Conservation (phyloP, 2,888 invertebrate species). For the Linnaemya vulpina region DNA sequence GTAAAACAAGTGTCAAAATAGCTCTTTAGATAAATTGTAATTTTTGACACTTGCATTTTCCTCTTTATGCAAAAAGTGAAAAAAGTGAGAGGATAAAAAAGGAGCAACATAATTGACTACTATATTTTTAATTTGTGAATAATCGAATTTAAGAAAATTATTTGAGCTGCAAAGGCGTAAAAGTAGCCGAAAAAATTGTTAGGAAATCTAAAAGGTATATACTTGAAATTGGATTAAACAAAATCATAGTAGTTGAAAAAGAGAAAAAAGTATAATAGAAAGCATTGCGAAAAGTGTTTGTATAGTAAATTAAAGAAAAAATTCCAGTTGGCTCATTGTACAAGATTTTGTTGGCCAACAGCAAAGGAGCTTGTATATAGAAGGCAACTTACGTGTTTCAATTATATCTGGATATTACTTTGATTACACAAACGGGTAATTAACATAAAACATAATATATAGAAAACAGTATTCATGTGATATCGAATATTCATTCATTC, state of each 20-base stretch:
- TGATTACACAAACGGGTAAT: slow-evolving; percentile 23
- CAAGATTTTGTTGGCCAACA: slow-evolving; percentile 48
- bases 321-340: slow-evolving; percentile 42
- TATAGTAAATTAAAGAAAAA: slow-evolving; percentile 36
- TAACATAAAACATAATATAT: not conserved
- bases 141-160: slow-evolving; percentile 29
- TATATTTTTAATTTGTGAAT: slow-evolving; percentile 50
- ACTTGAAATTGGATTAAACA: not conserved
- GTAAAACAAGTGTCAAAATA: too few relatives aligned
- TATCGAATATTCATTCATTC: not conserved
- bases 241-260: slow-evolving; percentile 6
- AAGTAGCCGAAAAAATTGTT: not conserved
- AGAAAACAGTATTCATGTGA: not conserved
- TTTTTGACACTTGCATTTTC: slow-evolving; percentile 51
- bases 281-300: slow-evolving; percentile 31
- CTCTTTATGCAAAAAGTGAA: slow-evolving; percentile 8
- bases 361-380: slow-evolving; percentile 23
- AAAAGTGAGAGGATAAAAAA: slow-evolving; percentile 54
- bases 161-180: not conserved
- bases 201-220: not conserved
- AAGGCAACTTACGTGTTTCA: slow-evolving; percentile 49
- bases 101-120: slow-evolving; percentile 48
- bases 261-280: slow-evolving; percentile 29
- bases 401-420: slow-evolving; percentile 25
- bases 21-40: not conserved